phyloP scores from a whole-genome alignment of 2,888 invertebrate genomes.

The Neoaliturus tenellus region DNA sequence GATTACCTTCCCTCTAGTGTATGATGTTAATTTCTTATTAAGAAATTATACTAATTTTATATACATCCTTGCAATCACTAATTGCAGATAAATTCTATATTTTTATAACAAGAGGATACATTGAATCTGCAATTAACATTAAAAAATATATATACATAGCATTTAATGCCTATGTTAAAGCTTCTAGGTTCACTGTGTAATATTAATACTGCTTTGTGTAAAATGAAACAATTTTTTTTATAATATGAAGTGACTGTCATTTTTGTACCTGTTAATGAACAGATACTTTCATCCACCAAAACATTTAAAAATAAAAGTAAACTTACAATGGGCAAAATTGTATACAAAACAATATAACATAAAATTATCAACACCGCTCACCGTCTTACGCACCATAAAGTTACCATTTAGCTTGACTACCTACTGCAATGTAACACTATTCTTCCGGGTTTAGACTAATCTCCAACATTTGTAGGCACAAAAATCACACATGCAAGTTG shows the following conservation, averaged over 20 bases:
- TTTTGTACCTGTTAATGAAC: not conserved
- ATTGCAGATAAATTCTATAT: too few relatives aligned
- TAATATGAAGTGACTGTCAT: not conserved
- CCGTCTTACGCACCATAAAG: not conserved
- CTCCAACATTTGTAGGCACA: not conserved
- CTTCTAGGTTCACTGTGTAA: not conserved
- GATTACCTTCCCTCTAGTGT: too few relatives aligned
- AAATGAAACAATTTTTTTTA: not conserved
- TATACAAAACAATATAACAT: not conserved
- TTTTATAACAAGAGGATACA: too few relatives aligned
- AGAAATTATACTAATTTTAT: too few relatives aligned
- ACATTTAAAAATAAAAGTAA: not conserved
- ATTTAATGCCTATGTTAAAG: constrained; percentile 16
- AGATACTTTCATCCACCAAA: not conserved
- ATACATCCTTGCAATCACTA: too few relatives aligned
- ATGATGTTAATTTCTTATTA: too few relatives aligned
- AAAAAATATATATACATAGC: not conserved
- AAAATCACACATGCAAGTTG: constrained; percentile 22
- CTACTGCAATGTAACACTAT: not conserved
- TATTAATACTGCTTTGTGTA: not conserved
- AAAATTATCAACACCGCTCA: too few relatives aligned
- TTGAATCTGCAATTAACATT: too few relatives aligned
- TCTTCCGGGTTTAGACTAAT: not conserved
- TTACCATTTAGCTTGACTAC: not conserved
- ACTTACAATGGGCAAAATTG: not conserved